Evolutionary conservation across 1,140 invertebrate genomes (phyloP).

Genomic region (Chionoecetes opilio): DNA sequence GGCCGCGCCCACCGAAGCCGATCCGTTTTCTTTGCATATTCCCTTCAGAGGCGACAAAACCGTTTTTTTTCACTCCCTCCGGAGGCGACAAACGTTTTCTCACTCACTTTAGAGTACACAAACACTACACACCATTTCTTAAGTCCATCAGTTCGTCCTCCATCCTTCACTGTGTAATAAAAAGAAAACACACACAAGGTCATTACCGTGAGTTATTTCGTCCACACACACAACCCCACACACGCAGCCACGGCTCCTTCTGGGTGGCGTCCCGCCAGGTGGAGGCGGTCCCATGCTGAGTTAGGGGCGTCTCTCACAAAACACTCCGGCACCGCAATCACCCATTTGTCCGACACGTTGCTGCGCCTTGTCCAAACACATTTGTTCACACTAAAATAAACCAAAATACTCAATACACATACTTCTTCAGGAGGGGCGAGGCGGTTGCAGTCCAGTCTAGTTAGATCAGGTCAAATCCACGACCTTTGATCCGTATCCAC

Average conservation of each 20-base stretch:
- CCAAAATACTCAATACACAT: not conserved
- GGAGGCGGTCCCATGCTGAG: not conserved
- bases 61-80: too few relatives aligned
- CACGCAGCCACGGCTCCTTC: not conserved
- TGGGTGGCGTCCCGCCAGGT: not conserved
- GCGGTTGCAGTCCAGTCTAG: too few relatives aligned
- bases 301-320: not conserved
- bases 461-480: not conserved
- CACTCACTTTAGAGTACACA: too few relatives aligned
- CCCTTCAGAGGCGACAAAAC: too few relatives aligned
- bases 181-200: slow-evolving; percentile 6
- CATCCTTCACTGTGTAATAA: not conserved
- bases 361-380: not conserved
- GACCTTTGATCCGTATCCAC: not conserved
- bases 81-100: too few relatives aligned
- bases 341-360: not conserved
- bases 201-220: not conserved
- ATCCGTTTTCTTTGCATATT: too few relatives aligned
- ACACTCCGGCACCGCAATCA: not conserved
- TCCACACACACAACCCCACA: too few relatives aligned
- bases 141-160: not conserved
- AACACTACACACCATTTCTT: not conserved
- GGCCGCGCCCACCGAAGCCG: too few relatives aligned
- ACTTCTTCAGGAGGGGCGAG: not conserved
- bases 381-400: not conserved